phyloP scores from a whole-genome alignment of 2,113 vertebrate species.

The Pao palembangensis region DNA sequence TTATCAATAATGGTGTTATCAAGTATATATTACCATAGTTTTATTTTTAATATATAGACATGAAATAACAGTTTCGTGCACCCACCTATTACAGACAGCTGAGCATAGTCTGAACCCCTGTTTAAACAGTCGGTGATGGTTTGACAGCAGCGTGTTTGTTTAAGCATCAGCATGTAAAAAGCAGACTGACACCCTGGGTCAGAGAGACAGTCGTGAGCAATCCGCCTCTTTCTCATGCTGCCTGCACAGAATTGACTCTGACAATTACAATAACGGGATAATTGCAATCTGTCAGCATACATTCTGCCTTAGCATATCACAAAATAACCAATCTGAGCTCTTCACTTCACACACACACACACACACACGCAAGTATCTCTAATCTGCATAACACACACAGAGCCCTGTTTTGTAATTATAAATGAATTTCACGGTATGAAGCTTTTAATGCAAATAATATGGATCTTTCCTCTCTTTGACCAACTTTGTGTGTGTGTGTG shows the following conservation, averaged over 20 bases:
- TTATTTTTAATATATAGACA: too few relatives aligned
- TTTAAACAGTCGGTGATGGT: too few relatives aligned
- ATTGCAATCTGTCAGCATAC: conserved; percentile 75
- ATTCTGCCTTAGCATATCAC: conserved; percentile 71
- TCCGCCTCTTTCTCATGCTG: conserved; percentile 16
- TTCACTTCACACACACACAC: conserved; percentile 1
- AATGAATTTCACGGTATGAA: conserved; percentile 74
- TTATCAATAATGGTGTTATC: not conserved
- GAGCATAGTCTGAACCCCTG: too few relatives aligned
- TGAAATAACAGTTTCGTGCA: too few relatives aligned
- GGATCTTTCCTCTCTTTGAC: conserved; percentile 48
- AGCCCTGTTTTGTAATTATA: conserved; percentile 69
- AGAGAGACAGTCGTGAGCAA: conserved; percentile 13
- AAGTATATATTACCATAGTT: too few relatives aligned
- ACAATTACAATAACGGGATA: conserved; percentile 77
- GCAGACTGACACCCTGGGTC: not conserved
- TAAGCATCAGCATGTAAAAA: not conserved
- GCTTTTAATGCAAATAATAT: conserved; percentile 80
- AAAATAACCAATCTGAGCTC: conserved; percentile 63
- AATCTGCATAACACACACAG: conserved; percentile 66
- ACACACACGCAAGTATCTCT: conserved; percentile 57
- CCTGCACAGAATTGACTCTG: conserved; percentile 67
- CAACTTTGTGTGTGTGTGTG: conserved; percentile 32
- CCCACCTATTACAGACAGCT: too few relatives aligned
- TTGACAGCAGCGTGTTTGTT: conserved; percentile 2